Percentiles rank a stretch among this genome's conserved stretches.
Conservation (phyloP, 2,888 invertebrate genomes). For the Sesamia inferens region DNA sequence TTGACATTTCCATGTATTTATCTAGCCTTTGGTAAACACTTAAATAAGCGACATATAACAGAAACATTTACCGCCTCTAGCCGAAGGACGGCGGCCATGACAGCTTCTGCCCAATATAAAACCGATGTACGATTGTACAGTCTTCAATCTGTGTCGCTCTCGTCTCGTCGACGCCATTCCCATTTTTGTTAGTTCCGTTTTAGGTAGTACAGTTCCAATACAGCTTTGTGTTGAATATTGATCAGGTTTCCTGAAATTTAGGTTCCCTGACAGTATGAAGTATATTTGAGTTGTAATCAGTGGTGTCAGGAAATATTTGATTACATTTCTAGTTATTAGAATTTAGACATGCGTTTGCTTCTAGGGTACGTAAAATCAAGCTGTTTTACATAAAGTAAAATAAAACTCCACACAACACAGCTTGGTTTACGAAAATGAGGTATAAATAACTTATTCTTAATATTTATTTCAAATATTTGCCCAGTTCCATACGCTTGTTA, state of each 20-base stretch:
- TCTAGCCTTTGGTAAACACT: constrained; percentile 12
- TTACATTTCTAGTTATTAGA: neutral
- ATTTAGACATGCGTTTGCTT: neutral
- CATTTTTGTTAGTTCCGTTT: constrained; percentile 49
- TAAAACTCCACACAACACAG: no score
- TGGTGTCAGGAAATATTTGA: no score
- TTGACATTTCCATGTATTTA: constrained; percentile 12
- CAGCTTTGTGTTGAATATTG: constrained; percentile 26
- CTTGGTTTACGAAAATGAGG: neutral
- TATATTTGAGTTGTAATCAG: neutral
- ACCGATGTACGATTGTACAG: constrained; percentile 57
- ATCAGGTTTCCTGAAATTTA: constrained; percentile 4
- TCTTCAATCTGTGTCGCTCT: constrained; percentile 60
- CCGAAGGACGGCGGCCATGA: constrained; percentile 41
- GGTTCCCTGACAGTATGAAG: neutral
- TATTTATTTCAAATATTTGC: no score
- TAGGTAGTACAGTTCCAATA: constrained; percentile 28
- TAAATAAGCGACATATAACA: constrained; percentile 4
- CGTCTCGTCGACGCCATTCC: constrained; percentile 38
- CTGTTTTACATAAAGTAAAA: neutral
- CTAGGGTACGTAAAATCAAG: neutral
- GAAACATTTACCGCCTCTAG: constrained; percentile 34
- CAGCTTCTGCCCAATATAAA: constrained; percentile 63
- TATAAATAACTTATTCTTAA: neutral
- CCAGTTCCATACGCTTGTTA: neutral